Base-by-base conservation (phyloP, 2,113 vertebrate genomes). In the Oreochromis aureus region DNA sequence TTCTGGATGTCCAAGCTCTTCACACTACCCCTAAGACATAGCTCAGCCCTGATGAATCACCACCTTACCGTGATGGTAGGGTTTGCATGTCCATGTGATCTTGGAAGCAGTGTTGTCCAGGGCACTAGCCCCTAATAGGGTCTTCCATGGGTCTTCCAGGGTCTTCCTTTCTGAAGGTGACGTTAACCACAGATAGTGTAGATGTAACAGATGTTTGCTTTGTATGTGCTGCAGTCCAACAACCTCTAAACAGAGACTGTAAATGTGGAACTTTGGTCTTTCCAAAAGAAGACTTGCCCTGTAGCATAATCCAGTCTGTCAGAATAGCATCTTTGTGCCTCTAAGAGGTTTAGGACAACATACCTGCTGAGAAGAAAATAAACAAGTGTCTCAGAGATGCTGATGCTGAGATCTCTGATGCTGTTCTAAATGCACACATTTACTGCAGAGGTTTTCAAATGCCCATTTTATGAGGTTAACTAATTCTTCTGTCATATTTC, bases 51-150 rank as follows among this genome's bases (percentile, higher is more conserved):
- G n/a, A n/a, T 15, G 12, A 71, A 71, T 24, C 7, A 0, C 0
- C 1, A 41, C 36, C 36, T 41, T 15, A 2, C 63, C 1, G 1
- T 44, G n/a, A 15, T 69, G 4, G 0, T 22, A 41, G 0, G 3
- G 36, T 71, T 44, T 2, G 12, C 2, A 15, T 2, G 4, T 22
- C 32, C 7, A 11, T 66, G 61, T 19, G 61, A n/a, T 39, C 32
- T n/a, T 36, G 61, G 6, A 11, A 63, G 18, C 61, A 19, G 32
- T 66, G 61, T 12, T 66, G 18, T 66, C 19, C 2, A 39, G 61
- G 1, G 18, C 61, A 66, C 2, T 7, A 66, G 61, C 61, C 19
- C 34, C 10, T 39, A 39, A n/a, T 36, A 1, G 61, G 19, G 10
- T 66, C 10, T 66, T 12, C 19, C 5, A 39, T n/a, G 10, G 27